These are phyloP conservation scores for Simalia tracyae DNA, from an alignment of 2,797 vertebrate genomes.

Conservation along the genomic window DNA sequence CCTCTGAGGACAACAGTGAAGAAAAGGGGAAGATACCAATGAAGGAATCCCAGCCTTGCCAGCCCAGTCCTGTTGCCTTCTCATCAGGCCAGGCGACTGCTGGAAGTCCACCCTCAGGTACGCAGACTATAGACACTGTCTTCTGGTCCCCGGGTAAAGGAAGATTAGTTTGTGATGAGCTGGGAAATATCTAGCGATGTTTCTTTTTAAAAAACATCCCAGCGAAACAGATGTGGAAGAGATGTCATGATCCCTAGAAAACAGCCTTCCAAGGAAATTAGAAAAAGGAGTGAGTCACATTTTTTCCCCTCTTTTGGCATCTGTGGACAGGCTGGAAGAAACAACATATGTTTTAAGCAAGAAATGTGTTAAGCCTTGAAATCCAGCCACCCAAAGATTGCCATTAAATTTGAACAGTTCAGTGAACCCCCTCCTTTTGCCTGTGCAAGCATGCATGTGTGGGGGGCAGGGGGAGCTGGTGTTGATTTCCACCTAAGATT, in stretches of 20 bases:
- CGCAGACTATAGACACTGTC: too few species aligned
- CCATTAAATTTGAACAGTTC: slow-evolving; percentile 51
- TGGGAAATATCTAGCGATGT: slow-evolving; percentile 19
- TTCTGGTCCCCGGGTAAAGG: background rate
- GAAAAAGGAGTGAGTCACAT: background rate
- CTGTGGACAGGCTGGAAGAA: slow-evolving; percentile 34
- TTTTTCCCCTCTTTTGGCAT: background rate
- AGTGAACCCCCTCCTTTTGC: slow-evolving; percentile 33
- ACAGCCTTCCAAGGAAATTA: background rate
- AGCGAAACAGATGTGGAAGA: slow-evolving; percentile 24
- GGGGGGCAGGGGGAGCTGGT: slow-evolving; percentile 21
- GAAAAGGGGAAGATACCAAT: background rate
- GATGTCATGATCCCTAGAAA: background rate
- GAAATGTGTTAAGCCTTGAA: slow-evolving; percentile 51
- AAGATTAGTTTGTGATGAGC: background rate
- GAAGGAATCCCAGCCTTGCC: background rate
- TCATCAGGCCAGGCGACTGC: background rate
- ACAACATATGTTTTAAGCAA: slow-evolving; percentile 35
- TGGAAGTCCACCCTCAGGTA: background rate
- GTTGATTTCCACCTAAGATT: slow-evolving; percentile 57
- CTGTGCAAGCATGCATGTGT: background rate
- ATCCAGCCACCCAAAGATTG: slow-evolving; percentile 48
- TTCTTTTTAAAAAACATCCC: background rate
- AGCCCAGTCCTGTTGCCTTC: background rate
- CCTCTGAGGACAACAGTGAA: background rate